phyloP scores from a whole-genome alignment of 2,113 vertebrate species.

The Leptosomus discolor region DNA sequence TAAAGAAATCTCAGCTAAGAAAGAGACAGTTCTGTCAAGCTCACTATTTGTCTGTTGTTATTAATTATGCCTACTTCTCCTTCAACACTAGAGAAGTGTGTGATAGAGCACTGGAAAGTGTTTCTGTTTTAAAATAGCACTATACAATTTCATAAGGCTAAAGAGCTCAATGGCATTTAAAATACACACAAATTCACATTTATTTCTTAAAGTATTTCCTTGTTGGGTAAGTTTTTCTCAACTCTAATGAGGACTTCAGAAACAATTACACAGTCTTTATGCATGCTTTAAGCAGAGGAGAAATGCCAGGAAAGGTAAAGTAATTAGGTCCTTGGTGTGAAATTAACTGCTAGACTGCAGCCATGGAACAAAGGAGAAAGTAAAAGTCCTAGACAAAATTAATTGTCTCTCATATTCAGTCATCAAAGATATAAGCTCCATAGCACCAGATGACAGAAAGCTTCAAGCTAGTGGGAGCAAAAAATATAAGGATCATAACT shows the following conservation, averaged over 20 bases:
- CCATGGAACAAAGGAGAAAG: not conserved
- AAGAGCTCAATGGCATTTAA: not conserved
- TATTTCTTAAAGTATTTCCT: not conserved
- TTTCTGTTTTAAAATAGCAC: not conserved
- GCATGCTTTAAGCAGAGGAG: not conserved
- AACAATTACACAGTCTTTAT: not conserved
- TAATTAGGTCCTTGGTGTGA: slow-evolving; percentile 26
- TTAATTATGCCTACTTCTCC: not conserved
- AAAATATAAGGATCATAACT: not conserved
- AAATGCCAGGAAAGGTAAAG: slow-evolving; percentile 16
- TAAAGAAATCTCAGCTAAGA: not conserved
- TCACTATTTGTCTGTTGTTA: not conserved
- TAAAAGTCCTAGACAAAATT: slow-evolving; percentile 1
- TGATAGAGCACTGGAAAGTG: not conserved
- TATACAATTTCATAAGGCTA: not conserved
- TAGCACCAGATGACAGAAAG: not conserved
- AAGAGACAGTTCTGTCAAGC: not conserved
- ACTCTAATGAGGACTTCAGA: slow-evolving; percentile 14
- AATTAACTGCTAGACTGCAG: slow-evolving; percentile 2
- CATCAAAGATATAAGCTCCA: not conserved
- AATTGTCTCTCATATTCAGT: not conserved
- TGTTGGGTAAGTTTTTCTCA: not conserved
- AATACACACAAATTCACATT: not conserved
- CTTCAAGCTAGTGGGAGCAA: not conserved
- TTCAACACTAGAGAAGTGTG: not conserved